These are phyloP conservation scores for Ptiloglossa arizonensis DNA, from an alignment of 1,140 invertebrate species.

Conservation along the genomic window DNA sequence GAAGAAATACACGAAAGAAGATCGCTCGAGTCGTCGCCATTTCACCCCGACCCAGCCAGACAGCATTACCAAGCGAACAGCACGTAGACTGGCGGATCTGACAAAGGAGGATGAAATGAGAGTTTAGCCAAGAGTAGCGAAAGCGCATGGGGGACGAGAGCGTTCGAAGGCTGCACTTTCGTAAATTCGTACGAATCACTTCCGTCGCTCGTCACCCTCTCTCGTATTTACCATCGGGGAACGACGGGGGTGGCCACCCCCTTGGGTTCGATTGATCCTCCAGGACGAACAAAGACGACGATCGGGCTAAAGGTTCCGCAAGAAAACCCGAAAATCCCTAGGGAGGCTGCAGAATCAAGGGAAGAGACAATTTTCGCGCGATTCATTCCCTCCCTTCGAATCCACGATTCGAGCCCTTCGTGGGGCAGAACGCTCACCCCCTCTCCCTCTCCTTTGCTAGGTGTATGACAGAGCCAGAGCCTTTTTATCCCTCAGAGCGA, in stretches of 20 bases:
- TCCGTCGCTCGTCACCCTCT: slow-evolving; percentile 52
- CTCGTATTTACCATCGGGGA: slow-evolving; percentile 51
- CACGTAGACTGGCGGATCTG: not conserved
- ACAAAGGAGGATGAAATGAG: slow-evolving; percentile 15
- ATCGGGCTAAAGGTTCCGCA: not conserved
- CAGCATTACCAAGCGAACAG: slow-evolving; percentile 7
- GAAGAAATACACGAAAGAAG: slow-evolving; percentile 16
- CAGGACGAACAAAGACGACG: slow-evolving; percentile 14
- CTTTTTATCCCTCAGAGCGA: slow-evolving; percentile 27
- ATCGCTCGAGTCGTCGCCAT: slow-evolving; percentile 33
- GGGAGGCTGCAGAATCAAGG: slow-evolving; percentile 20
- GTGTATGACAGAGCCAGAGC: not conserved
- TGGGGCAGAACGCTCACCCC: not conserved
- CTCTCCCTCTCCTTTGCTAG: slow-evolving; percentile 25
- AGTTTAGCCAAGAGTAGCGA: slow-evolving; percentile 13
- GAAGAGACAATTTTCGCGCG: slow-evolving; percentile 62
- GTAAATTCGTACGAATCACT: slow-evolving; percentile 70
- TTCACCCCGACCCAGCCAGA: not conserved
- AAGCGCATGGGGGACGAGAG: not conserved
- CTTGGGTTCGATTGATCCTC: slow-evolving; percentile 48
- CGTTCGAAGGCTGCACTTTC: slow-evolving; percentile 49
- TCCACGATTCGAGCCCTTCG: slow-evolving; percentile 13
- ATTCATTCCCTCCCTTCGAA: slow-evolving; percentile 54
- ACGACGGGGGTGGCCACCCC: slow-evolving; percentile 18
- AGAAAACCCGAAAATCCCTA: slow-evolving; percentile 21